These are phyloP conservation scores for Lumbricus terrestris DNA, from an alignment of 2,888 invertebrate species.

Conservation along the genomic window DNA sequence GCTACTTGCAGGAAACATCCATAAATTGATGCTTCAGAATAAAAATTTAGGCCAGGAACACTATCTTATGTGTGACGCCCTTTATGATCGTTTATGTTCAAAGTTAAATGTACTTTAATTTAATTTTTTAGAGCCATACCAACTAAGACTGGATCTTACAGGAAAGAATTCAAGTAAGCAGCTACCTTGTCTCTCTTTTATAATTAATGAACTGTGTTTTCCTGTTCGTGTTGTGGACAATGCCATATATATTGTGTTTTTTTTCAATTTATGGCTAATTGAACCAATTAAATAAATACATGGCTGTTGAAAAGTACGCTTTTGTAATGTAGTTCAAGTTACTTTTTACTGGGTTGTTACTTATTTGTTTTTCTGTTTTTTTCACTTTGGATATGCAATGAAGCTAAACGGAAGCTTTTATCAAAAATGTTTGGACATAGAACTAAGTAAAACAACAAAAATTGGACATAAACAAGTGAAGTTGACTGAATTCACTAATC, in stretches of 20 bases:
- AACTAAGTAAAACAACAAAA: too few relatives aligned
- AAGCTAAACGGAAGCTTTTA: too few relatives aligned
- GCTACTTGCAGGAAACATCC: not conserved
- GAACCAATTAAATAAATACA: not conserved
- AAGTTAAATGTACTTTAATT: not conserved
- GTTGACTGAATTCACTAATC: too few relatives aligned
- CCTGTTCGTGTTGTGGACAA: not conserved
- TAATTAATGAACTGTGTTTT: not conserved
- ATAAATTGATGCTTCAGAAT: not conserved
- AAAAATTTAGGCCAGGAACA: not conserved
- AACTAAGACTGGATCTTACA: conserved; percentile 52
- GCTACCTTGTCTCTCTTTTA: not conserved
- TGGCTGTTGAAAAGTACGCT: not conserved
- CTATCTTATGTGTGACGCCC: not conserved
- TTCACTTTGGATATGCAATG: too few relatives aligned
- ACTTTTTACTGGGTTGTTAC: too few relatives aligned
- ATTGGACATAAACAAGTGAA: too few relatives aligned
- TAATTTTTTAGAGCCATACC: conserved; percentile 40
- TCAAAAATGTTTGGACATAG: too few relatives aligned
- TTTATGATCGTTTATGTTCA: not conserved
- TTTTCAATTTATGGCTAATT: not conserved
- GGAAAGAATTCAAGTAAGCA: conserved; percentile 55
- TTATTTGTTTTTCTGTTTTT: too few relatives aligned
- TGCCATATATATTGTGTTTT: not conserved
- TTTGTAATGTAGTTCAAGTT: too few relatives aligned